These are phyloP conservation scores for Andrena trimmerana DNA, from an alignment of 2,888 invertebrate genomes.

Conservation along the genomic window DNA sequence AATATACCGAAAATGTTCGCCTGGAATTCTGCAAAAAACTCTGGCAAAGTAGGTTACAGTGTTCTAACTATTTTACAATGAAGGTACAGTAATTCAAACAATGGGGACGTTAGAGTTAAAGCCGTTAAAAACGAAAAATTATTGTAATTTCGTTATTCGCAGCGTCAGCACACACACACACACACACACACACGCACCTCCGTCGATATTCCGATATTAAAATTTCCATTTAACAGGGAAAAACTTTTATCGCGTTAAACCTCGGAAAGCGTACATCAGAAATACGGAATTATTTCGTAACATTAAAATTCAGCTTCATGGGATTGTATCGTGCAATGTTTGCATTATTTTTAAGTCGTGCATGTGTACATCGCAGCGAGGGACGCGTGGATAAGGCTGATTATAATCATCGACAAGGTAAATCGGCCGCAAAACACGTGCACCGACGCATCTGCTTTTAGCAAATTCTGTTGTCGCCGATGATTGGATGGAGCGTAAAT, in stretches of 20 bases:
- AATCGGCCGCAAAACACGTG: slow-evolving; percentile 52
- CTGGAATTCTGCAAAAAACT: not conserved
- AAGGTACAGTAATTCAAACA: not conserved
- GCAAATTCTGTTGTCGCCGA: slow-evolving; percentile 59
- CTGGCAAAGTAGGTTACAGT: not conserved
- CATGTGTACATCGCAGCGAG: not conserved
- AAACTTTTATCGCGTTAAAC: slow-evolving; percentile 9
- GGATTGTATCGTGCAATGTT: not conserved
- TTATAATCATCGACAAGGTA: slow-evolving; percentile 51
- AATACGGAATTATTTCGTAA: not conserved
- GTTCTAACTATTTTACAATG: not conserved
- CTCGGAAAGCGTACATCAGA: not conserved
- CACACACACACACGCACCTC: too few species aligned
- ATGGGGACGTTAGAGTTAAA: not conserved
- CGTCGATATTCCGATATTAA: too few species aligned
- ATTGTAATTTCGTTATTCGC: not conserved
- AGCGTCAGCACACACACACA: too few species aligned
- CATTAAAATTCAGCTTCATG: not conserved
- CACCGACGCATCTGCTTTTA: slow-evolving; percentile 54
- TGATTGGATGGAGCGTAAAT: slow-evolving; percentile 69
- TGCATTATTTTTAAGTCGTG: slow-evolving; percentile 1
- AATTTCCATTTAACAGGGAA: not conserved
- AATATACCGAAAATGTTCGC: not conserved
- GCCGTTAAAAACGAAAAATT: not conserved
- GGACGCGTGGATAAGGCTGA: slow-evolving; percentile 2